Percentiles rank a stretch among this genome's conserved stretches.
These are phyloP conservation scores for Huso huso DNA, from an alignment of 2,797 vertebrate species.

Conservation along the genomic window DNA sequence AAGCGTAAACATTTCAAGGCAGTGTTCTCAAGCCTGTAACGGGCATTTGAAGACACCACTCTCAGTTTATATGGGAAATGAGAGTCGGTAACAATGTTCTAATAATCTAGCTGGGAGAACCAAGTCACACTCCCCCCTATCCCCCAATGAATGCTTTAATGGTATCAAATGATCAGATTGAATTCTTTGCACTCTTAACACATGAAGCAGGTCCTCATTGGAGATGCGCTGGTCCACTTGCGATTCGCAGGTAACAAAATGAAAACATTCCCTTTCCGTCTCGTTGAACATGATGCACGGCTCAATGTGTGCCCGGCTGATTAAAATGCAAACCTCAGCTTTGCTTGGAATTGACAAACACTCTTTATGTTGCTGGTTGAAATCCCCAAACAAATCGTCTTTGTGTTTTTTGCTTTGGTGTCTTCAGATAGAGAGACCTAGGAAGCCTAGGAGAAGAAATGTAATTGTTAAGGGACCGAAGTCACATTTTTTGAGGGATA, in stretches of 20 bases:
- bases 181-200: slow-evolving; percentile 13
- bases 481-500: too few species aligned
- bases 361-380: slow-evolving; percentile 39
- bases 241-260: slow-evolving; percentile 45
- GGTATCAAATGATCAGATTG: slow-evolving; percentile 38
- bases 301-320: slow-evolving; percentile 41
- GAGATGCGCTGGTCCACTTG: slow-evolving; percentile 35
- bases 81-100: too few species aligned
- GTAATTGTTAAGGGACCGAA: too few species aligned
- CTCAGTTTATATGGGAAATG: too few species aligned
- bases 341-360: slow-evolving; percentile 24
- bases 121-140: not conserved
- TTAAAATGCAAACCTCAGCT: slow-evolving; percentile 45
- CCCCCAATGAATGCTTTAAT: slow-evolving; percentile 47
- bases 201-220: too few species aligned
- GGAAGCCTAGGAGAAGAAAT: too few species aligned
- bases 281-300: slow-evolving; percentile 54
- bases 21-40: too few species aligned
- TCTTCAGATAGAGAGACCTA: too few species aligned
- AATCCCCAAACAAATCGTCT: slow-evolving; percentile 32
- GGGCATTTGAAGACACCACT: too few species aligned
- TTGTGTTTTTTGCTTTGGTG: too few species aligned
- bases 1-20: too few species aligned
- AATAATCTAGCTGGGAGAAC: too few species aligned
- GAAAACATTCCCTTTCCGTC: slow-evolving; percentile 46